phyloP scores from a whole-genome alignment of 2,113 vertebrate species.

The Axis porcinus region DNA sequence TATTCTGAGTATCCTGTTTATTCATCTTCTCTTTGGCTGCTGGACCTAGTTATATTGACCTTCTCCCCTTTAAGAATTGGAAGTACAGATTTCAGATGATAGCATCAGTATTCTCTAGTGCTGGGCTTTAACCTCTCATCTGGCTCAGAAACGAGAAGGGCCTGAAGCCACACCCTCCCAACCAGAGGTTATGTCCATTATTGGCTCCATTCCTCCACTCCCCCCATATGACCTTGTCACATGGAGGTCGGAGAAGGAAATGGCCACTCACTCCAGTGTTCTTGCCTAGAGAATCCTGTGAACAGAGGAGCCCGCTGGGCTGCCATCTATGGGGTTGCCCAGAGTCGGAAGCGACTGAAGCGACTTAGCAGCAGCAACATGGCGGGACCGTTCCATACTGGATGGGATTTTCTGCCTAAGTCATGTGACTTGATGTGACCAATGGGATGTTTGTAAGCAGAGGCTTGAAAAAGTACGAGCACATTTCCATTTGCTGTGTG shows the following conservation, averaged over 20 bases:
- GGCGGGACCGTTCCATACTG: neutral
- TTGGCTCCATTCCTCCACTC: neutral
- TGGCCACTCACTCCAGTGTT: neutral
- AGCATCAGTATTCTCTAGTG: neutral
- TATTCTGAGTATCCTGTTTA: neutral
- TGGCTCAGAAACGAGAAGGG: neutral
- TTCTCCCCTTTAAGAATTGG: neutral
- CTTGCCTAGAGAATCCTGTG: neutral
- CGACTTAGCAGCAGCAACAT: neutral
- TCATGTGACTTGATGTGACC: neutral
- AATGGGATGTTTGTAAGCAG: neutral
- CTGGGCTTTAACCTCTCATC: neutral
- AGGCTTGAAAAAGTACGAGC: neutral
- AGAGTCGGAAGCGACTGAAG: fast-evolving
- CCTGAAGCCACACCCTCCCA: neutral
- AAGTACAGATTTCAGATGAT: neutral
- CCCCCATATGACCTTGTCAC: neutral
- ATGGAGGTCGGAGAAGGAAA: neutral
- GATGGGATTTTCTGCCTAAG: neutral
- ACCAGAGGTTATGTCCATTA: neutral
- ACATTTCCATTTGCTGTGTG: neutral
- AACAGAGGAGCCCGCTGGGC: neutral
- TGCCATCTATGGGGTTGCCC: neutral
- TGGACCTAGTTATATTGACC: neutral
- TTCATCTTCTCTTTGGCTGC: neutral